phyloP scores from a whole-genome alignment of 1,140 invertebrate genomes.

The Antheraea pernyi region DNA sequence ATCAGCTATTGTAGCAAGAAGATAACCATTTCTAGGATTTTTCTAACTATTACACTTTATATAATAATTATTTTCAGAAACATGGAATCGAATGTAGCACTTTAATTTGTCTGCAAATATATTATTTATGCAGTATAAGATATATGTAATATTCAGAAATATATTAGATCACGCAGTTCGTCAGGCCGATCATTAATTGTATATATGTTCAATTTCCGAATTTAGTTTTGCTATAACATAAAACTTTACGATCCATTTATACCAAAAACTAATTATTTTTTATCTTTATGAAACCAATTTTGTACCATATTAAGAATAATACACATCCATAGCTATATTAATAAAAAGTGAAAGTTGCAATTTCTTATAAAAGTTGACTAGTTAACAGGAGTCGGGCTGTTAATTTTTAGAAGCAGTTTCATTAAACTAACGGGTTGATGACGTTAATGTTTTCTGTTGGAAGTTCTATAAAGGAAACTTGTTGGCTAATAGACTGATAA shows the following conservation, averaged over 20 bases:
- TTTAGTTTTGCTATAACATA: background rate
- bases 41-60: no score
- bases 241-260: background rate
- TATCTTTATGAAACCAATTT: constrained; percentile 40
- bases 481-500: background rate
- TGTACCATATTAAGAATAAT: constrained; percentile 20
- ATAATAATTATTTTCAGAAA: no score
- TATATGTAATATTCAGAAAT: background rate
- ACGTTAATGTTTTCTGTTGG: background rate
- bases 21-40: no score
- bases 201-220: background rate
- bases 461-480: background rate
- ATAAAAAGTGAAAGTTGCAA: constrained; percentile 42
- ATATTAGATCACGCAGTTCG: background rate
- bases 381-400: constrained; percentile 2
- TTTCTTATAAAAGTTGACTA: background rate
- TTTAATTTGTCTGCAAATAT: no score
- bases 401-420: background rate
- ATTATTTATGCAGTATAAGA: background rate
- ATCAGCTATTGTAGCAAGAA: no score
- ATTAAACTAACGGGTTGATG: background rate
- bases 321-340: constrained; percentile 15
- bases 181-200: background rate
- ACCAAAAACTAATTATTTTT: constrained; percentile 9
- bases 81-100: no score